Evolutionary conservation across 2,888 invertebrate genomes (phyloP), one percentile per base, ranked within the genome.

Genomic region (Blera fallax): DNA sequence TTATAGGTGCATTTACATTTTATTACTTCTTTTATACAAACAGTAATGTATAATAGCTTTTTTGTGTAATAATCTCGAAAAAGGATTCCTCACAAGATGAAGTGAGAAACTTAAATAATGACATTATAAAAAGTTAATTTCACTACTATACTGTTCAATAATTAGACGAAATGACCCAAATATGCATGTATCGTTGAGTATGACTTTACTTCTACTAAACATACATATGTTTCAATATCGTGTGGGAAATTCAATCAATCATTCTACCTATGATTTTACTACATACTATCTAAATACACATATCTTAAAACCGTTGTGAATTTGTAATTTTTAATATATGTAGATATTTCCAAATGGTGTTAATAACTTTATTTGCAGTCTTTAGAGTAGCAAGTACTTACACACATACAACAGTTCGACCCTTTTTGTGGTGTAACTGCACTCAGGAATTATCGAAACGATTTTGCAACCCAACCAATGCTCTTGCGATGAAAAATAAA

Each of bases 401-500:
- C 52, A 37, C 11, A 29, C 29, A 69, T 29, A 40, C 11, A 5
- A 32, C 45, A 34, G 70, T 45, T 70, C 21, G 50, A 64, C 74
- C 74, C 74, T 43, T 45, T n/a, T 54, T 65, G 45, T 45, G 74
- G 74, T 64, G 34, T 56, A 65, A 65, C 54, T 54, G 34, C 64
- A 64, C 43, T 45, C 64, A 45, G 62, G 29, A 73, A 43, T 62
- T 73, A 73, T 73, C 73, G 73, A 52, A 54, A 62, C 64, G 54
- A 45, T 60, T 65, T 52, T 48, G 29, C 32, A 73, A 62, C 60
- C 29, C n/a, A 62, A 50, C 60, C 37, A 74, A 10, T 29, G 45
- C 54, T 45, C 34, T 54, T 62, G 37, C 32, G 18, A 29, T 70
- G 45, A 45, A 62, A 77, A 78, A 64, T 78, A 70, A 78, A 78